These are phyloP conservation scores for Ditylenchus weischeri DNA, from an alignment of 2,888 invertebrate species.

Conservation along the genomic window DNA sequence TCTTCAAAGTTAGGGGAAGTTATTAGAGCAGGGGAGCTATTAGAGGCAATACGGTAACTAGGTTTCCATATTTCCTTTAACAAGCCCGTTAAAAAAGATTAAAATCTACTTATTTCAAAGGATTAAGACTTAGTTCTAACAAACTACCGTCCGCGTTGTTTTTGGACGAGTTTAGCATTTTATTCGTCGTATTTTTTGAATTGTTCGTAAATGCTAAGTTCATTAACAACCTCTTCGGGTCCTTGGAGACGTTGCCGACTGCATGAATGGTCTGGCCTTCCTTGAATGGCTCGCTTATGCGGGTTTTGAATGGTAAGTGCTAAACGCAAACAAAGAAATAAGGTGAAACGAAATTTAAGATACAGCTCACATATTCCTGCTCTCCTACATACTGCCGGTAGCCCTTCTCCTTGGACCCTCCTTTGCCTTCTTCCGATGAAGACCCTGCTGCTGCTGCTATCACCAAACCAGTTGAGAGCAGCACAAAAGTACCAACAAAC, in stretches of 20 bases:
- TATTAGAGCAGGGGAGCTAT: no score
- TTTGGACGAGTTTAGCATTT: no score
- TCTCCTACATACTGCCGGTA: constrained; percentile 56
- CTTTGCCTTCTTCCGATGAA: constrained; percentile 7
- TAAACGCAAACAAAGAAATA: constrained; percentile 14
- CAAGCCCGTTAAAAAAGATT: no score
- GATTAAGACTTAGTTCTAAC: no score
- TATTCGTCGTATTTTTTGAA: no score
- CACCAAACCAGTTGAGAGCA: no score
- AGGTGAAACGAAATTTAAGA: background rate
- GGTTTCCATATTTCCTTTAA: no score
- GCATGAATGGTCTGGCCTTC: constrained; percentile 57
- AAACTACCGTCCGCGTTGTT: no score
- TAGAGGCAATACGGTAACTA: no score
- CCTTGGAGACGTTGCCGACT: constrained; percentile 50
- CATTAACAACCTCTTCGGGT: constrained; percentile 44
- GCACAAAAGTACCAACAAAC: no score
- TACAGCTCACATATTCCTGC: constrained; percentile 38
- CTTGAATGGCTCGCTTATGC: constrained; percentile 53
- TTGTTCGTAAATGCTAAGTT: background rate
- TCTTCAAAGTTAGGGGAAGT: no score
- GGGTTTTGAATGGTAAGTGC: constrained; percentile 57
- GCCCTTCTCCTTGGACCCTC: constrained; percentile 30
- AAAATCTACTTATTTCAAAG: no score
- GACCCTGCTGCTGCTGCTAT: constrained; percentile 5